Base-by-base conservation (phyloP, 2,113 vertebrate genomes). In the Hemiscyllium ocellatum region DNA sequence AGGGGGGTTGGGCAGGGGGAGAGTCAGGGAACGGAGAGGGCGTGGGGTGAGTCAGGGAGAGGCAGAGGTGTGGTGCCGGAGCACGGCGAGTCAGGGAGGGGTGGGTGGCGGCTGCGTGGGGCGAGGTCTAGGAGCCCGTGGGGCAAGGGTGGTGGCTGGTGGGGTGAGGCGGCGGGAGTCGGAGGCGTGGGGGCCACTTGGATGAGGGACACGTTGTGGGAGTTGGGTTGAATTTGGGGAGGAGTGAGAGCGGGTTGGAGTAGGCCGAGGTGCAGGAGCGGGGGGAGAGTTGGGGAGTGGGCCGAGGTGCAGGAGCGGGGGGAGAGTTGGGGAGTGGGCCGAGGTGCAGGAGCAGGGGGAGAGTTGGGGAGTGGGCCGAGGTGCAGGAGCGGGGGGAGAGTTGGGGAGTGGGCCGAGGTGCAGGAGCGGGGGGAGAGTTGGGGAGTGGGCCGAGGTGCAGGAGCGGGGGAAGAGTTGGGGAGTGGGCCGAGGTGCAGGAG, bases 391-490 rank as follows among this genome's bases (percentile, higher is more conserved):
- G 96, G 96, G n/a, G n/a, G n/a, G n/a, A n/a, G n/a, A n/a, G n/a
- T n/a, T n/a, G n/a, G n/a, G n/a, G n/a, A n/a, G n/a, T n/a, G n/a
- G n/a, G n/a, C n/a, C n/a, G n/a, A 70, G 42, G 42, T 50, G 91
- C 96, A 97, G 97, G 97, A 96, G 97, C 97, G 96, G 95, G 96
- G 97, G 96, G 97, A 78, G 96, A 96, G 87, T 85, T 96, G 97
- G 90, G n/a, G 29, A 96, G 80, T 95, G 37, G 66, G 96, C 56
- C 86, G 96, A 86, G 47, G 50, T 15, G 24, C 95, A 96, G 96
- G 97, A 96, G 97, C 96, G 96, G 96, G 78, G 96, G 52, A 66
- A 96, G 96, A 95, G 95, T 87, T 95, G 96, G 95, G 26, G 96
- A 47, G 42, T 1, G 42, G 42, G 42, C 42, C 1, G 42, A 47